A percentile compares a stretch with the other conserved stretches of the same genome.
These are phyloP conservation scores for Theristicus caerulescens DNA, from an alignment of 2,113 vertebrate species.

Conservation along the genomic window DNA sequence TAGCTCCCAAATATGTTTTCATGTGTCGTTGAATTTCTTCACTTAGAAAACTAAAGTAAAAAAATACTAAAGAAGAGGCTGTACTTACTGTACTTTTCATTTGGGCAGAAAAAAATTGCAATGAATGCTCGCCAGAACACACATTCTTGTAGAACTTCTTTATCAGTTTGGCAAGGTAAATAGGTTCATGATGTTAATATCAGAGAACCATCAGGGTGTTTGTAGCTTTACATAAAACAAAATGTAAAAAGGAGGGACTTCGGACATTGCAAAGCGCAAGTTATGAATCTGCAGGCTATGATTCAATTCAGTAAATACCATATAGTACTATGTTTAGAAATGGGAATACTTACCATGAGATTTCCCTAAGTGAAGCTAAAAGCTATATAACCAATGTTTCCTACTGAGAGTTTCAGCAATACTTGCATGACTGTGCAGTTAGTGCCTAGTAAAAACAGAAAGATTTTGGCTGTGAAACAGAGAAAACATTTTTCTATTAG, in stretches of 20 bases:
- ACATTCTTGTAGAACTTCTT: not conserved
- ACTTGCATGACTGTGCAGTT: rapidly evolving
- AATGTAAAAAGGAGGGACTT: not conserved
- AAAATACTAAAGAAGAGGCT: not conserved
- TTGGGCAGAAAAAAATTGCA: not conserved
- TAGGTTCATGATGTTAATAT: not conserved
- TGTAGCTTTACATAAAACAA: not conserved
- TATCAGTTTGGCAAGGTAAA: not conserved
- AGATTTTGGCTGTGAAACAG: not conserved
- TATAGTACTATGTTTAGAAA: not conserved
- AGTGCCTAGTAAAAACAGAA: not conserved
- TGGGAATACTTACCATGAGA: not conserved
- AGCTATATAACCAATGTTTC: not conserved
- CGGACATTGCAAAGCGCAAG: not conserved
- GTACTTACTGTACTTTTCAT: not conserved
- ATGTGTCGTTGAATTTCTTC: not conserved
- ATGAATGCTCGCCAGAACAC: not conserved
- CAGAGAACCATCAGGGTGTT: not conserved
- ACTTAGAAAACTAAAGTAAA: not conserved
- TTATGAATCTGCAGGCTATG: not conserved
- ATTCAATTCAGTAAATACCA: not conserved
- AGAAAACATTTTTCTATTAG: not conserved
- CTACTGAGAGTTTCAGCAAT: not conserved
- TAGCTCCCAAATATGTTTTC: not conserved
- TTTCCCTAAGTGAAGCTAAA: not conserved